Evolutionary conservation across 2,888 invertebrate genomes (phyloP), one percentile per base, ranked within the genome.

Genomic region (Drosophila niveifrons): DNA sequence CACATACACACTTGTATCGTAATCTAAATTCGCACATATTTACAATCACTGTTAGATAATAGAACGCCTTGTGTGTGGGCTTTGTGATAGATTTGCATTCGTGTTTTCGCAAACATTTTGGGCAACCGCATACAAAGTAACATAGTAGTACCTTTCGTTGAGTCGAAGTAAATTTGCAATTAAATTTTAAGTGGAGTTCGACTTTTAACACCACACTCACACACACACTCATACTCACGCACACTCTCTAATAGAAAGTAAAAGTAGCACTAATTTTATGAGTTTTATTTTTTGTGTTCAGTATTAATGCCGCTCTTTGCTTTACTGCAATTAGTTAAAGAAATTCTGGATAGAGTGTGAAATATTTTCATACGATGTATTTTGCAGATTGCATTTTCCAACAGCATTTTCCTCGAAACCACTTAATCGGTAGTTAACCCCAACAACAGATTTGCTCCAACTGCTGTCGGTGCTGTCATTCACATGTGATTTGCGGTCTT

Each of bases 401-500:
- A 59, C 61, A 55, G 48, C 52, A 58, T 64, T 68, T 74, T 67
- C 68, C 52, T 70, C 47, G 48, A 48, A 65, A 57, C 71, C 61
- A 78, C 71, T 80, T 80, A 80, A 78, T 75, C 80, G 80, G 80
- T 80, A 66, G 57, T 80, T 80, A 68, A 80, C 63, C 80, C 56
- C 78, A 41, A 55, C 78, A 41, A 55, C 53, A 62, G 61, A 68
- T 74, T 67, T 63, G 39, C 73, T 63, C 63, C 52, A 66, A 23
- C 36, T 52, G 50, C 48, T 46, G 46, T 47, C 64, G 39, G 13
- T 39, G 39, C 34, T 61, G 76, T 72, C 75, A 77, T 72, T 71
- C 71, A 78, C 64, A 78, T 78, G 80, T 78, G 78, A 80, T 66
- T 73, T 80, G 78, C 75, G 75, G 80, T 80, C 80, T 80, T 70